These are phyloP conservation scores for Aviceda subcristata DNA, from an alignment of 2,113 vertebrate species.

Conservation along the genomic window DNA sequence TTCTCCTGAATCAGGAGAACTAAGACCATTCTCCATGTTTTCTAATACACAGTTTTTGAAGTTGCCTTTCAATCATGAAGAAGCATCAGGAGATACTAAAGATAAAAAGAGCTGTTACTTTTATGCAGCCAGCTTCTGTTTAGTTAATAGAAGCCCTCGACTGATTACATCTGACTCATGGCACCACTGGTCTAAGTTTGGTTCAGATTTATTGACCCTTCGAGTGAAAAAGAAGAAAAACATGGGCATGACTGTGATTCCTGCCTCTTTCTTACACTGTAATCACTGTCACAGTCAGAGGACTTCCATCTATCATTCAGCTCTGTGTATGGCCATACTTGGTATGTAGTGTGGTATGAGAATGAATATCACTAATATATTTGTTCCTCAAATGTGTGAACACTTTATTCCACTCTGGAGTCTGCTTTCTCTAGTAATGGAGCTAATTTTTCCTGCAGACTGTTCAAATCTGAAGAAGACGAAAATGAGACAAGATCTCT, in stretches of 20 bases:
- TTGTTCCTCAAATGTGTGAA: not conserved
- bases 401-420: not conserved
- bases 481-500: not conserved
- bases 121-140: not conserved
- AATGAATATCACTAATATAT: not conserved
- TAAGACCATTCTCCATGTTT: not conserved
- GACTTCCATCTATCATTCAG: not conserved
- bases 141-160: not conserved
- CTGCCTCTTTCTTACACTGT: not conserved
- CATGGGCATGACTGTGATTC: not conserved
- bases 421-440: not conserved
- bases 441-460: not conserved
- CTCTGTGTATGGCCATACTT: fast-evolving
- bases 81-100: not conserved
- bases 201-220: not conserved
- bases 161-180: not conserved
- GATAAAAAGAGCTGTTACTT: not conserved
- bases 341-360: not conserved
- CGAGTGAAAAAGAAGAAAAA: not conserved
- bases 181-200: not conserved
- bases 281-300: not conserved
- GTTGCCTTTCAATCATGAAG: not conserved
- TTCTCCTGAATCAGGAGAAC: not conserved
- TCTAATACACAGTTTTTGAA: slow-evolving; percentile 3
- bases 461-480: not conserved